Base-by-base conservation (phyloP, 2,113 vertebrate genomes). In the Brachyhypopomus gauderio region DNA sequence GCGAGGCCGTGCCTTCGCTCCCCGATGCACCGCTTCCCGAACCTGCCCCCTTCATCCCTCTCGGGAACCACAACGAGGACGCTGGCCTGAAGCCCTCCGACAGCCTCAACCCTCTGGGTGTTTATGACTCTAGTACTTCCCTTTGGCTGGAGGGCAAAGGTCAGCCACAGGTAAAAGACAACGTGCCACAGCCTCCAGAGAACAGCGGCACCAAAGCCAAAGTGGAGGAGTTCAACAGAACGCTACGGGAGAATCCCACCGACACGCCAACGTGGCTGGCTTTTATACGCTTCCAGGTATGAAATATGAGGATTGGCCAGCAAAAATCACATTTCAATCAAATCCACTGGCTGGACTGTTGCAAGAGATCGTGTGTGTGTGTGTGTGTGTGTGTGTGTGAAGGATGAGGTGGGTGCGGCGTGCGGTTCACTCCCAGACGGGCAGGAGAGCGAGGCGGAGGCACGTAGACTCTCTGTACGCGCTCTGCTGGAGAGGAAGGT, bases 401-500 rank as follows among this genome's bases (percentile, higher is more conserved):
- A 98, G 97, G 97, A 99, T 76, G 95, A 97, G 86, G 81, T 95
- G 70, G 90, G 94, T 79, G 72, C 79, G 27, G 88, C 85, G 48
- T 94, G 95, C 7, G 89, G 88, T 76, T 91, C 89, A 0, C 95
- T 94, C 0, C 84, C 90, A 1, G 88, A 86, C 48, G 45, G 9
- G 9, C 91, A 88, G 2, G 92, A 90, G 14, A 92, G 94, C 11
- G 87, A 87, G 8, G 89, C 93, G 1, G 89, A 89, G 72, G 90
- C 67, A 3, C 92, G 85, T 30, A 92, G 89, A 84, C 79, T 88
- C 8, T 91, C 91, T 27, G 77, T 88, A 71, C 88, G 90, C 76
- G 93, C 96, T 4, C 56, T 94, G 2, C 91, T 97, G 85, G 98
- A 99, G 89, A 98, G 97, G 90, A 98, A 99, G 89, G 89, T 99